Evolutionary conservation across 2,113 vertebrate genomes (phyloP), one percentile per base, ranked within the genome.

Genomic region (Litocranius walleri): DNA sequence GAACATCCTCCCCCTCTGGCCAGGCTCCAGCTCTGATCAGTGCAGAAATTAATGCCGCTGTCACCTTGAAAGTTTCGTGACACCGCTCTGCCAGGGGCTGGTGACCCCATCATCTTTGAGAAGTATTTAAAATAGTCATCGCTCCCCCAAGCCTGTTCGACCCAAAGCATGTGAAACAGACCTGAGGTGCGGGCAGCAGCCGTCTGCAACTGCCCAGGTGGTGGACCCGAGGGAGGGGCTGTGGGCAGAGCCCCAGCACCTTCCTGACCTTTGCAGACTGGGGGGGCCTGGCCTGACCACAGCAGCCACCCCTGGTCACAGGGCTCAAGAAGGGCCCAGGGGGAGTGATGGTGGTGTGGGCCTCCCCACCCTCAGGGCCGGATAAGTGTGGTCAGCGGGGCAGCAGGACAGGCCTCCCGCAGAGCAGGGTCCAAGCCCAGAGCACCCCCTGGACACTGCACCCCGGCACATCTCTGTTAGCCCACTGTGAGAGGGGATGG

Each of bases 301-400:
- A 1, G 30, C 0, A 3, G 81, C 57, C 3, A 6, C 27, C 21
- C 19, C 29, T 6, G 17, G 17, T 11, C 54, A n/a, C 71, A 21
- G 84, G 52, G 29, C 86, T 87, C 61, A 10, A 6, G 40, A 43
- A 84, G 43, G 45, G 40, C 13, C 87, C 19, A 0, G 43, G 17
- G 78, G 8, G 57, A 21, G 5, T 1, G 5, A 25, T 12, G 17
- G 59, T 23, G 14, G n/a, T 1, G 13, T 1, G 13, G 30, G 64
- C 17, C 52, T 56, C 56, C 36, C 43, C 10, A 30, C 19, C 3
- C 54, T 56, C 29, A 25, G 19, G 90, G 48, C 36, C 4, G 5
- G 27, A 43, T 25, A 61, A 40, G 52, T 12, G 23, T 1, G 7
- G 54, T 67, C 36, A 5, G n/a, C 1, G 1, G 48, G 54, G 17